Conservation (phyloP, 2,797 vertebrate species). For the Xiphorhynchus erythropygius region DNA sequence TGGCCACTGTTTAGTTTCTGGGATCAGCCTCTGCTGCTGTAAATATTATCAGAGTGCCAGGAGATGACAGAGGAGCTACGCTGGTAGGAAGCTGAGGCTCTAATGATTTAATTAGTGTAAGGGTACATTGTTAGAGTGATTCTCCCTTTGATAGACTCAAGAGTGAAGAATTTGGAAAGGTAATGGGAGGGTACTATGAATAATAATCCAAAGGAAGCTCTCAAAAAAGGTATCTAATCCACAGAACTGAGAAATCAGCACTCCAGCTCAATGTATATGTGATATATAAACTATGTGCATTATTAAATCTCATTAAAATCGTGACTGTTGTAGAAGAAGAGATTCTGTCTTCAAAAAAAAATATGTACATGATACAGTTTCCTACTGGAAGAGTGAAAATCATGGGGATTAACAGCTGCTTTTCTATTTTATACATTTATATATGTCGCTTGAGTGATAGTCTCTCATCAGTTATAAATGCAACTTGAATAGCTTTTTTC, state of each 20-base stretch:
- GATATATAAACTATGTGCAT: not conserved
- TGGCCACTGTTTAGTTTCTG: not conserved
- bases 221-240: not conserved
- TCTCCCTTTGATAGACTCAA: not conserved
- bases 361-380: not conserved
- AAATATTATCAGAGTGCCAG: not conserved
- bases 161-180: not conserved
- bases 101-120: not conserved
- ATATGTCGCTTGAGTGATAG: not conserved
- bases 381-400: not conserved
- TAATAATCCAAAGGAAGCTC: not conserved
- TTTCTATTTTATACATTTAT: not conserved
- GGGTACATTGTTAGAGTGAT: not conserved
- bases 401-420: not conserved
- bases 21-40: not conserved
- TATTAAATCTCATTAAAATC: not conserved
- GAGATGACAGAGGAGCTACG: not conserved
- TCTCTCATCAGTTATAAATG: not conserved
- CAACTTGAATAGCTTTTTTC: not conserved
- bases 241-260: not conserved
- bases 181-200: not conserved
- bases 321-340: not conserved
- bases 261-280: not conserved
- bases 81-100: not conserved
- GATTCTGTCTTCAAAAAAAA: not conserved